Percentiles rank a stretch among this genome's conserved stretches.
phyloP scores from a whole-genome alignment of 2,113 vertebrate species.

The Halcyon malimbica region DNA sequence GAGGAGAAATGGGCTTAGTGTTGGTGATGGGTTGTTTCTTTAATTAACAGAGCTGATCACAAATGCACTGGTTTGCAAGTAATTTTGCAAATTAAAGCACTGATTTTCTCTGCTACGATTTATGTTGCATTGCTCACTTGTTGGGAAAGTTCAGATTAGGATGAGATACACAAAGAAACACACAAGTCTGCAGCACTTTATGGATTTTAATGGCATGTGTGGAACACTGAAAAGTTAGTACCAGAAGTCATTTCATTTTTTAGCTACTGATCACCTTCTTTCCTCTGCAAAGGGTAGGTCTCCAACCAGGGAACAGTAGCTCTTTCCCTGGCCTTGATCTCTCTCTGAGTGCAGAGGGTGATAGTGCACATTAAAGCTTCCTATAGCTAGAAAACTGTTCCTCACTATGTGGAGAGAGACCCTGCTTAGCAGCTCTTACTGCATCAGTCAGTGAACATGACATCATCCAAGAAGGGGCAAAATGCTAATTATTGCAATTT shows the following conservation, averaged over 20 bases:
- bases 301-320: background rate
- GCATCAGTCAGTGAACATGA: background rate
- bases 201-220: background rate
- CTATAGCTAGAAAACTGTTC: background rate
- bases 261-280: background rate
- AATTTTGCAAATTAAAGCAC: background rate
- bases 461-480: background rate
- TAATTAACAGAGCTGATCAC: background rate
- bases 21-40: background rate
- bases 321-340: background rate
- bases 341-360: background rate
- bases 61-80: background rate
- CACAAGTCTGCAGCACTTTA: background rate
- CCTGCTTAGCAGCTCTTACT: background rate
- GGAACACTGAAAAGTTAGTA: conserved; percentile 7
- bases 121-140: background rate
- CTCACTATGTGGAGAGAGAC: background rate
- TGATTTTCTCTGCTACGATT: background rate
- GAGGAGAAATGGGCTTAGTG: background rate
- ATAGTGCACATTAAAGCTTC: background rate
- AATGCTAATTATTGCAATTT: background rate
- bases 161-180: background rate
- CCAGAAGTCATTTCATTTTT: background rate
- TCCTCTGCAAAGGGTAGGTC: background rate
- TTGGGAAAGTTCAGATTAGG: background rate